Base-by-base conservation (phyloP, 2,797 vertebrate species). In the Neostethus bicornis region DNA sequence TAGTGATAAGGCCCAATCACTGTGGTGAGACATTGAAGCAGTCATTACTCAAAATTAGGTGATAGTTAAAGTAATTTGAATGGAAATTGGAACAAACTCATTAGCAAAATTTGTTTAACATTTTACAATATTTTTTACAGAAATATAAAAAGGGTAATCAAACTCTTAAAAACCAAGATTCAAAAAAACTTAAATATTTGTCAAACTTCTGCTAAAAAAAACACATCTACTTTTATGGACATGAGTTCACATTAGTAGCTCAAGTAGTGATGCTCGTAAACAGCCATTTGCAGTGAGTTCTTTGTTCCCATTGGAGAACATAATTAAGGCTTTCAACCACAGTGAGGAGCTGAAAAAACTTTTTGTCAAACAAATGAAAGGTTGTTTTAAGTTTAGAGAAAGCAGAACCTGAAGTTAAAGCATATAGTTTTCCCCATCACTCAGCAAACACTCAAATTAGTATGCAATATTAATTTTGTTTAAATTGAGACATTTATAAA, bases 251-350 rank as follows among this genome's bases (percentile, higher is more conserved):
- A 25, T 44, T 52, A 10, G 58, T 61, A 32, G 17, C 29, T 63
- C 47, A 31, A 19, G 23, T 51, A 54, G 29, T 45, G 41, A 64
- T 13, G 52, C 34, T 45, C 7, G 47, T 24, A 9, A 64, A 64
- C 34, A 57, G 37, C 20, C 7, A 39, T 32, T 61, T 53, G 26
- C 25, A 26, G 7, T 29, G 11, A 42, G 34, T 41, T 58, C 39
- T 71, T 70, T 69, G 55, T 61, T 29, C 46, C 16, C 6, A 3
- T 57, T 35, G 17, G 10, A 61, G 53, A n/a, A 32, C 17, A 62
- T 52, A 67, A 65, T 65, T 31, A 26, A 50, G 28, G 32, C 55
- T 77, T 61, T 67, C 55, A 64, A 45, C 43, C 34, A 11, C 35
- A 20, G 10, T 31, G 16, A 74, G 20, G 37, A 39, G 14, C 47